Evolutionary conservation across 2,113 vertebrate genomes (phyloP).

Genomic region (Stomatorhinus ivindoensis): DNA sequence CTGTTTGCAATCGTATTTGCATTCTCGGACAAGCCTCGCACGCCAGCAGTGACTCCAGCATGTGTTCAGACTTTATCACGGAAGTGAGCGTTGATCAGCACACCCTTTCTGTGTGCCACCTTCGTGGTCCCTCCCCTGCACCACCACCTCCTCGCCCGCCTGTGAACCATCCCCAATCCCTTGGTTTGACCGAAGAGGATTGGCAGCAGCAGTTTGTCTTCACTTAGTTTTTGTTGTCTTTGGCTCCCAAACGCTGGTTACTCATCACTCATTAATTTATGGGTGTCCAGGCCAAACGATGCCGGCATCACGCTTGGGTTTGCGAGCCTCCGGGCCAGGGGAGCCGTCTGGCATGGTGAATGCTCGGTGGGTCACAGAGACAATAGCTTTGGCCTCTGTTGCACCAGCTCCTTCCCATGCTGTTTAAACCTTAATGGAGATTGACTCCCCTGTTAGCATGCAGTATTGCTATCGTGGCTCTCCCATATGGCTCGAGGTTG

Average conservation of each 20-base stretch:
- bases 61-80: not conserved
- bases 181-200: not conserved
- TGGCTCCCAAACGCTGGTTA: not conserved
- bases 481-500: not conserved
- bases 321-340: not conserved
- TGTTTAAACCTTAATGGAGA: not conserved
- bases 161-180: not conserved
- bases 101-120: not conserved
- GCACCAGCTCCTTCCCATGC: not conserved
- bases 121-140: not conserved
- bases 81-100: not conserved
- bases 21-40: not conserved
- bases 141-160: not conserved
- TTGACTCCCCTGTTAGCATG: not conserved
- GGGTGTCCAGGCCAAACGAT: not conserved
- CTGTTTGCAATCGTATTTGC: not conserved
- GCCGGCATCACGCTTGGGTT: not conserved
- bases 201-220: not conserved
- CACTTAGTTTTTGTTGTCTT: not conserved
- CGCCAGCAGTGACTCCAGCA: not conserved
- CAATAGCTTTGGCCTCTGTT: not conserved
- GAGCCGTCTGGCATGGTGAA: not conserved
- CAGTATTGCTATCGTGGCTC: not conserved
- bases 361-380: not conserved
- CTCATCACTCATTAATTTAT: not conserved